Base-by-base conservation (phyloP, 2,888 invertebrate genomes). In the Cylloceria caligata region DNA sequence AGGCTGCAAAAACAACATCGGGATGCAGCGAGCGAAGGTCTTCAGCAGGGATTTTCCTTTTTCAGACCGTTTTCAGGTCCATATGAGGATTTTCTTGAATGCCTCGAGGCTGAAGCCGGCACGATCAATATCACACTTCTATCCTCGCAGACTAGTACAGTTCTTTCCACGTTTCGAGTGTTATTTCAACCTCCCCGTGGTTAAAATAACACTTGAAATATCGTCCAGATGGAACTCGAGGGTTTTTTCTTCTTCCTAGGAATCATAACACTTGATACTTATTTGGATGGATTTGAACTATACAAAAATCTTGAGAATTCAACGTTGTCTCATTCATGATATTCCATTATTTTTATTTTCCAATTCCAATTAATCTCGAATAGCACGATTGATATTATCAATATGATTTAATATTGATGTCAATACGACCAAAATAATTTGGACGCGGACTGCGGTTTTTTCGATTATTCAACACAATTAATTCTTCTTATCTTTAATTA, bases 1-100 rank as follows among this genome's bases (percentile, higher is more conserved):
- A n/a, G 55, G 45, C 57, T 67, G 75, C 7, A 76, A 76, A 76
- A 76, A 76, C 76, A 69, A 52, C 39, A 36, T 55, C 21, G 34
- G n/a, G 19, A 52, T 39, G 69, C 60, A 42, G 42, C 34, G 47
- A 30, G 36, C 16, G 57, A 13, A 42, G 74, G 45, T 34, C 62
- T 75, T 75, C 64, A 45, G 30, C 36, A 24, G 24, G 30, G 19
- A 64, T 71, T 64, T 60, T 64, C 49, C 30, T 77, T 39, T 71
- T 64, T 65, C 65, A 55, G 13, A 5, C 7, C 3, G 16, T 19
- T 34, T 60, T 60, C 34, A 34, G 34, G 34, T 11, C 60, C 60
- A 16, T 60, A 34, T 60, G 30, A 60, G 60, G 60, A 60, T 60
- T 60, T 36, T 34, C 34, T 16, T 19, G 34, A 16, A 57, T 27